These are phyloP conservation scores for Erebia aethiops DNA, from an alignment of 2,888 invertebrate genomes.

Conservation along the genomic window DNA sequence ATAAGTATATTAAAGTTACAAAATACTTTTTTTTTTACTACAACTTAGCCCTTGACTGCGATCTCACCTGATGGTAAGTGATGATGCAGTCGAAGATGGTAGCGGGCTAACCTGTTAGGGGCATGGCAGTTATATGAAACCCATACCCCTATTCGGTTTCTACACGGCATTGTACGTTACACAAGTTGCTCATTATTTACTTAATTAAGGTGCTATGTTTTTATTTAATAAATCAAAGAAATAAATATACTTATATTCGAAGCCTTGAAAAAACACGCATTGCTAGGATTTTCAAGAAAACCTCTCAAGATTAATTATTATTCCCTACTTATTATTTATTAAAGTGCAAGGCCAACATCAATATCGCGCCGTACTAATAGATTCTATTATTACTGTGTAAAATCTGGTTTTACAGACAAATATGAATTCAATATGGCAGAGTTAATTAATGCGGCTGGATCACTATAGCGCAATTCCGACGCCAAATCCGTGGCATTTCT, in stretches of 20 bases:
- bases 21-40: too few relatives aligned
- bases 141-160: too few relatives aligned
- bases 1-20: too few relatives aligned
- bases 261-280: neutral
- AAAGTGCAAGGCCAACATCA: neutral
- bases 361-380: neutral
- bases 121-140: too few relatives aligned
- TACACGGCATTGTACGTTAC: too few relatives aligned
- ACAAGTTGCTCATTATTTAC: too few relatives aligned
- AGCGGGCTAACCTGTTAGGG: too few relatives aligned
- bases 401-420: neutral
- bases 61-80: too few relatives aligned
- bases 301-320: neutral
- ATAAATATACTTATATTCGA: neutral
- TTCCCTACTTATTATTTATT: neutral
- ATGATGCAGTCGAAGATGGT: too few relatives aligned
- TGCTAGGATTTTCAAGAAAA: conserved; percentile 1
- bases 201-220: too few relatives aligned
- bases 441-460: neutral
- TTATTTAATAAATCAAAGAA: too few relatives aligned
- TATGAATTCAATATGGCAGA: neutral
- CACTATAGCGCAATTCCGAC: neutral
- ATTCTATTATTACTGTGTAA: neutral
- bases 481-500: neutral
- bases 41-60: too few relatives aligned